Conservation (phyloP, 53 echinoderm and acorn worm species). For the Actinopyga echinites region DNA sequence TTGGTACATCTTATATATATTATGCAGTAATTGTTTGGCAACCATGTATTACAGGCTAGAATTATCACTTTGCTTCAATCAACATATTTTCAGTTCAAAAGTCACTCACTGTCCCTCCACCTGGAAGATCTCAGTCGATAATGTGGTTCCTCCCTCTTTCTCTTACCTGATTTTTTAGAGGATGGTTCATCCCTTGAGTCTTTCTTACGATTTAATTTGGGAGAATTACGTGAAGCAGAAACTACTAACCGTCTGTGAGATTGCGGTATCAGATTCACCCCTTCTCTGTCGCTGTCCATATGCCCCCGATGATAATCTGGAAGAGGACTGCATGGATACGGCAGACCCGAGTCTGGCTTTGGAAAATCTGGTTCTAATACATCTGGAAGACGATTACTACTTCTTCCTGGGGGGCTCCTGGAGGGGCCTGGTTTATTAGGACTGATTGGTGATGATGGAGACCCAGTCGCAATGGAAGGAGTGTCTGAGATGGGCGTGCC, state of each 20-base stretch:
- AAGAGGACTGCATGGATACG: conserved; percentile 28
- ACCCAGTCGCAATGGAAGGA: conserved; percentile 25
- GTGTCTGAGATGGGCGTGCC: conserved; percentile 33
- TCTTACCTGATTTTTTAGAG: too few species aligned
- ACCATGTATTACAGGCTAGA: too few species aligned
- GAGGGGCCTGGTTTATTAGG: conserved; percentile 18
- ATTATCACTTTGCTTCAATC: too few species aligned
- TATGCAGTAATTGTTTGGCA: too few species aligned
- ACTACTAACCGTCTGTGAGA: conserved; percentile 22
- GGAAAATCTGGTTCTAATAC: conserved; percentile 18
- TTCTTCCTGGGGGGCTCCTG: background rate
- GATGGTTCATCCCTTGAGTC: too few species aligned
- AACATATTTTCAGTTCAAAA: too few species aligned
- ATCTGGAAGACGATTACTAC: background rate
- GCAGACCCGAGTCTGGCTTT: background rate
- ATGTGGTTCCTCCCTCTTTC: too few species aligned
- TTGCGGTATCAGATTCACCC: background rate
- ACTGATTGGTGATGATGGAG: conserved; percentile 15
- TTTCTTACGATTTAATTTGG: too few species aligned
- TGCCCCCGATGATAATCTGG: conserved; percentile 25
- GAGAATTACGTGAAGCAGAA: background rate
- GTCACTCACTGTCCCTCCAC: too few species aligned
- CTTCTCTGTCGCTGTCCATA: conserved; percentile 22
- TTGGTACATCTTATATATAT: too few species aligned
- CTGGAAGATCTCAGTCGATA: too few species aligned